These are phyloP conservation scores for Trachelus iudaicus DNA, from an alignment of 2,888 invertebrate species.

Conservation along the genomic window DNA sequence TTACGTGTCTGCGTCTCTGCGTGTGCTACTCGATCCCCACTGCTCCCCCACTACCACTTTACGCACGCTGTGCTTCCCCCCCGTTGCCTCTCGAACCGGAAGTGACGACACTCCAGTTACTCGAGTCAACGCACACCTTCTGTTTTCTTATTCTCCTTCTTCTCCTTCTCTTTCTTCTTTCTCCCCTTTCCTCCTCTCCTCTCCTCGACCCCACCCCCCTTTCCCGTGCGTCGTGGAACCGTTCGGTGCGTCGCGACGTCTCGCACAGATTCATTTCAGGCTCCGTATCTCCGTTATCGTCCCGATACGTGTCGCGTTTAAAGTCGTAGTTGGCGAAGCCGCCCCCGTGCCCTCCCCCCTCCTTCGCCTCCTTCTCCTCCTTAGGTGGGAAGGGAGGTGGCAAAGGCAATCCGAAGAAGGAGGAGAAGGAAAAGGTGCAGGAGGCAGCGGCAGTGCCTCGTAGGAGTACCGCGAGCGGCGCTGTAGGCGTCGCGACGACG, in stretches of 20 bases:
- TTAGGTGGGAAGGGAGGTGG: no score
- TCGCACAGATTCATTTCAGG: not conserved
- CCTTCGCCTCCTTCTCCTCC: slow-evolving; percentile 1
- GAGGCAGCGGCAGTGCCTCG: no score
- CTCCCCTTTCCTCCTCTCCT: not conserved
- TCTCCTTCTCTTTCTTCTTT: not conserved
- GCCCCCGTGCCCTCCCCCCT: not conserved
- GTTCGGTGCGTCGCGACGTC: not conserved
- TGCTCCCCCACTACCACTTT: not conserved
- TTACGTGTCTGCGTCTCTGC: not conserved
- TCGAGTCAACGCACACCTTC: slow-evolving; percentile 5
- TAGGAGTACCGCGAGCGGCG: slow-evolving; percentile 26
- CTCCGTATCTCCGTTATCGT: not conserved
- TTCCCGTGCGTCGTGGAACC: no score
- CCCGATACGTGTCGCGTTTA: not conserved
- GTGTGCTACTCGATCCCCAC: not conserved
- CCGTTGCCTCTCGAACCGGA: slow-evolving; percentile 48
- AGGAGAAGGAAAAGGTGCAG: no score
- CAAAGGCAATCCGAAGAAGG: no score
- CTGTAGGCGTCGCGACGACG: slow-evolving; percentile 20
- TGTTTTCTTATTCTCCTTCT: not conserved
- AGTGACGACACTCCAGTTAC: slow-evolving; percentile 42
- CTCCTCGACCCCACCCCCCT: not conserved
- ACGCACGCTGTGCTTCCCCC: slow-evolving; percentile 9
- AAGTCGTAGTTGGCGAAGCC: not conserved